phyloP scores from a whole-genome alignment of 2,113 vertebrate genomes.

The Hoplias malabaricus region DNA sequence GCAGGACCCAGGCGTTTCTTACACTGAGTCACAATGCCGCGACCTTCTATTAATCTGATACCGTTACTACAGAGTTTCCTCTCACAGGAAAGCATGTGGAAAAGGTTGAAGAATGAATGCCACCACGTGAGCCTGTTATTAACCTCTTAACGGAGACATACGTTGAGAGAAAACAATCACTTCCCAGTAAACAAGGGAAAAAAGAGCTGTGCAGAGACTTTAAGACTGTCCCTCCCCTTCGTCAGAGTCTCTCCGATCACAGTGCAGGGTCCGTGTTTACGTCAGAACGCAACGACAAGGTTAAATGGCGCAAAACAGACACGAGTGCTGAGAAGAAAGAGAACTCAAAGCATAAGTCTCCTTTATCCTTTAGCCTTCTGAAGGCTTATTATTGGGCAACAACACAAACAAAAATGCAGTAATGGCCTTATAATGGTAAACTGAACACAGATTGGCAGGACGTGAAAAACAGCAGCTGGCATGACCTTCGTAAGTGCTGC shows the following conservation, averaged over 20 bases:
- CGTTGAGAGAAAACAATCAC: no score
- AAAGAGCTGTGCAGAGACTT: no score
- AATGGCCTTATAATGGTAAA: not conserved
- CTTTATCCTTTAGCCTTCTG: no score
- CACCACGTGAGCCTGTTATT: not conserved
- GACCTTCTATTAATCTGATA: conserved; percentile 51
- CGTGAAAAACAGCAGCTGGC: not conserved
- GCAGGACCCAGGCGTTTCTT: conserved; percentile 58
- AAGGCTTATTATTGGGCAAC: not conserved
- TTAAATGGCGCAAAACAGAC: no score
- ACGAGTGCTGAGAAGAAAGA: no score
- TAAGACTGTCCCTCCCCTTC: no score
- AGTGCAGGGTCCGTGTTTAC: no score
- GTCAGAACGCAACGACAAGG: no score
- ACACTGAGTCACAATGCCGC: conserved; percentile 56
- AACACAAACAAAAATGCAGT: not conserved
- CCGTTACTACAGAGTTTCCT: conserved; percentile 28
- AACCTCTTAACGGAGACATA: not conserved
- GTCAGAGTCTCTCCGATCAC: no score
- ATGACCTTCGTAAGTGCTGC: not conserved
- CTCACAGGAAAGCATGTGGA: conserved; percentile 38
- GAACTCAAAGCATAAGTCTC: no score
- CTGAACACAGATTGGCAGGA: not conserved
- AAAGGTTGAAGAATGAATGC: not conserved
- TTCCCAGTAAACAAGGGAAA: no score